These are phyloP conservation scores for Synergus gifuensis DNA, from an alignment of 2,888 invertebrate genomes.

Conservation along the genomic window DNA sequence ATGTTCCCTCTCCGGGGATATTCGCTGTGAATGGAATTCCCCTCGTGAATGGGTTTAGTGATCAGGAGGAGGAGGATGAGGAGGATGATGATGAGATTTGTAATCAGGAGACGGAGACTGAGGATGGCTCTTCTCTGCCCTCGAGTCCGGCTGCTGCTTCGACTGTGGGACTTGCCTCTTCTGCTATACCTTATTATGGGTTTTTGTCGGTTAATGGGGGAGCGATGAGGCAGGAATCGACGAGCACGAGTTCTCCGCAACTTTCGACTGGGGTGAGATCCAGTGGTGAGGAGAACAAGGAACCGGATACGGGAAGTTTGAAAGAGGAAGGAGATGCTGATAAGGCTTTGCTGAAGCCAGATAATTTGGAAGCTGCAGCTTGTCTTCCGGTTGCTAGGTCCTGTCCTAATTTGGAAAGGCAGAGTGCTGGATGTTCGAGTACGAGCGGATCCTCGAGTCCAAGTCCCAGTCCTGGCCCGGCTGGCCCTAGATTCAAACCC, in stretches of 20 bases:
- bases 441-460: constrained; percentile 77
- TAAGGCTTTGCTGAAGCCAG: constrained; percentile 61
- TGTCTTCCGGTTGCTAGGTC: constrained; percentile 78
- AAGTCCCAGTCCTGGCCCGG: constrained; percentile 75
- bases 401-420: constrained; percentile 78
- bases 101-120: constrained; percentile 77
- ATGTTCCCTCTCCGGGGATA: constrained; percentile 46
- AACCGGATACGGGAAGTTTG: constrained; percentile 47
- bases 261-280: constrained; percentile 62
- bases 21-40: constrained; percentile 67
- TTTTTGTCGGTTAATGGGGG: constrained; percentile 78
- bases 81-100: constrained; percentile 59
- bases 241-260: constrained; percentile 75
- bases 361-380: constrained; percentile 63
- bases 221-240: constrained; percentile 75
- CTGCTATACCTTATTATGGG: constrained; percentile 77
- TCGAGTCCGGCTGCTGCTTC: constrained; percentile 74
- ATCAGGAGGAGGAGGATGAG: constrained; percentile 62
- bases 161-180: constrained; percentile 76
- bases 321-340: constrained; percentile 43
- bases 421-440: constrained; percentile 81
- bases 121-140: constrained; percentile 77
- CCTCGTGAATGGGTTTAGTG: constrained; percentile 69
- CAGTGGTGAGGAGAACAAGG: constrained; percentile 49
- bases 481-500: constrained; percentile 84